Base-by-base conservation (phyloP, 1,140 invertebrate species). In the Drosophila pachea region DNA sequence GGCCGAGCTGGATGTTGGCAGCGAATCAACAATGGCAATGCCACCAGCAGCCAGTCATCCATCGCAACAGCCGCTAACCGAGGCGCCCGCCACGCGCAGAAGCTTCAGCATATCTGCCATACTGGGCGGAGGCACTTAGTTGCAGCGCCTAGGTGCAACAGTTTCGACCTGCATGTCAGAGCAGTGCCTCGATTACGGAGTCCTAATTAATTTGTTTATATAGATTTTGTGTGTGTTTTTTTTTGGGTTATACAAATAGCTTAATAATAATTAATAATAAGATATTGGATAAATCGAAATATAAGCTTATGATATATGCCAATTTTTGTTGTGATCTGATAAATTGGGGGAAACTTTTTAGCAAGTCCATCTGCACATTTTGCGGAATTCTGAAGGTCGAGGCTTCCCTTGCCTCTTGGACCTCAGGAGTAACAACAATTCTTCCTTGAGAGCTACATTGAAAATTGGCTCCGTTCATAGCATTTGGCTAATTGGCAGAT, bases 71-170 rank as follows among this genome's bases (percentile, higher is more conserved):
- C 54, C 31, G 29, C 45, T 31, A 36, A 35, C 35, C 14, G 58
- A 68, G 48, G 52, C 53, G 16, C 55, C 68, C 48, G 45, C 38
- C 11, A 84, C 71, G 53, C 78, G 75, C 49, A 89, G 86, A 63
- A 78, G 86, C 8, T 89, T 89, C 45, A 89, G 81, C 43, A 89
- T 89, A 55, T 89, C 87, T 7, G 87, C 87, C 50, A 89, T 89
- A 14, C 70, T 89, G 36, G 87, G 86, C 11, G 84, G 84, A 16
- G 67, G 74, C 43, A 87, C 77, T 40, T 88, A 88, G 56, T 48
- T n/a, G 29, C 29, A 8, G 4, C 40, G 4, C 9, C 7, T 61
- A 5, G 3, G 33, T 8, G 38, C 43, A 32, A 33, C 22, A 43
- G 5, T 32, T 16, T 36, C 36, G 33, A 55, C 14, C 52, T 36